These are phyloP conservation scores for Umimayanthus kanabou DNA, from an alignment of 92 coral and sea anemone genomes.

Conservation along the genomic window DNA sequence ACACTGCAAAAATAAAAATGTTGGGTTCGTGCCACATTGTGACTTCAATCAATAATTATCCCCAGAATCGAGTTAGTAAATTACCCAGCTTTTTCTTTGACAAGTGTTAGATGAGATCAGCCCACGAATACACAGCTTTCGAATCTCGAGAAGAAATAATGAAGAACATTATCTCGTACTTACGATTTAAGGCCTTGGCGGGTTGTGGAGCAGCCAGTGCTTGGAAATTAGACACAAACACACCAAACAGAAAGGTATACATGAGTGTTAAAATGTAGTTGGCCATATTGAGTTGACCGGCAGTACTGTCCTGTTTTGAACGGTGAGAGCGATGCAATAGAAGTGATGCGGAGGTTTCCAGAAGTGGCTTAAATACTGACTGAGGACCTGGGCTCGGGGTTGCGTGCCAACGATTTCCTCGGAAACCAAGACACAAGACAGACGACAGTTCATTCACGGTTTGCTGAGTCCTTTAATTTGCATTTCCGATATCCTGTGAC, in stretches of 20 bases:
- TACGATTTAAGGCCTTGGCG: background rate
- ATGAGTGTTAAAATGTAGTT: background rate
- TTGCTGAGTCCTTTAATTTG: slow-evolving; percentile 38
- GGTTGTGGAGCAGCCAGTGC: slow-evolving; percentile 12
- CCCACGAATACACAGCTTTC: background rate
- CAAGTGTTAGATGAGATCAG: background rate
- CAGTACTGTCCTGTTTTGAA: background rate
- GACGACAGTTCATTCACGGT: slow-evolving; percentile 13
- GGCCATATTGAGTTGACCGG: slow-evolving; percentile 15
- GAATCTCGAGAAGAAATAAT: background rate
- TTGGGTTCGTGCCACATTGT: background rate
- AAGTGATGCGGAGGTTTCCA: slow-evolving; percentile 6
- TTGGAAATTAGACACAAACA: slow-evolving; percentile 12
- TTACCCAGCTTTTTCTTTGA: background rate
- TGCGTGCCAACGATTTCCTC: slow-evolving; percentile 30
- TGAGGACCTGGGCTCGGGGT: slow-evolving; percentile 9
- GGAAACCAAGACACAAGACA: slow-evolving; percentile 31
- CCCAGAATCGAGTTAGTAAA: background rate
- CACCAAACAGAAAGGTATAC: background rate
- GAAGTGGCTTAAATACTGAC: slow-evolving; percentile 27
- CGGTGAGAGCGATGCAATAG: background rate
- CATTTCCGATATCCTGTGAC: slow-evolving; percentile 37
- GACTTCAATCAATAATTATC: slow-evolving; percentile 6
- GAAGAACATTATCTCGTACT: background rate
- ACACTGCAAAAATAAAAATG: background rate